Percentiles rank a stretch among this genome's conserved stretches.
phyloP scores from a whole-genome alignment of 2,888 invertebrate species.

The Acronicta psi region DNA sequence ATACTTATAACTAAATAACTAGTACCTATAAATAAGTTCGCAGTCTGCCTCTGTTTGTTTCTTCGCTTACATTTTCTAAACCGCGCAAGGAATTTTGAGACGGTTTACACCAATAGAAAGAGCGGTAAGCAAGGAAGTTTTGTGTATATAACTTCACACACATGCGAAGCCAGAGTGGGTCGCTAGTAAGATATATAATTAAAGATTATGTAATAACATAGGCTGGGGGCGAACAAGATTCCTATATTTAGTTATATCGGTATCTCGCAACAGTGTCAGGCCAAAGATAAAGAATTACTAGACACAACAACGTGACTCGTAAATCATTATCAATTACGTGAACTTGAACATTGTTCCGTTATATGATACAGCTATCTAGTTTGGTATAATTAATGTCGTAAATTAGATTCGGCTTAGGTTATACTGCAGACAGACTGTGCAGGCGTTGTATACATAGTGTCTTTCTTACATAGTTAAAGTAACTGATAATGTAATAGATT shows the following conservation, averaged over 20 bases:
- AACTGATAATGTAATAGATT: not conserved
- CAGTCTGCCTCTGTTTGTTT: too few relatives aligned
- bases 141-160: too few relatives aligned
- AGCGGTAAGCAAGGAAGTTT: too few relatives aligned
- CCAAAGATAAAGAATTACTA: conserved; percentile 37
- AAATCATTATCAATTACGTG: conserved; percentile 38
- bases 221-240: not conserved
- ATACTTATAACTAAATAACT: too few relatives aligned
- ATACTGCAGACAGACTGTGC: conserved; percentile 3
- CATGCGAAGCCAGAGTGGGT: too few relatives aligned
- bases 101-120: too few relatives aligned
- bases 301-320: conserved; percentile 36
- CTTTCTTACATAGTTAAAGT: not conserved
- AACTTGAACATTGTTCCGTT: conserved; percentile 20
- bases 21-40: too few relatives aligned
- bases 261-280: conserved; percentile 16
- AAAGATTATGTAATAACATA: not conserved
- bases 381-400: conserved; percentile 16
- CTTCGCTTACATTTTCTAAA: too few relatives aligned
- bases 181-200: too few relatives aligned
- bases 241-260: conserved; percentile 11
- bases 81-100: too few relatives aligned
- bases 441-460: too few relatives aligned
- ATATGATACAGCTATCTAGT: conserved; percentile 13
- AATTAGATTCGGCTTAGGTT: conserved; percentile 19